These are phyloP conservation scores for Holocentrus rufus DNA, from an alignment of 2,797 vertebrate genomes.

Conservation along the genomic window DNA sequence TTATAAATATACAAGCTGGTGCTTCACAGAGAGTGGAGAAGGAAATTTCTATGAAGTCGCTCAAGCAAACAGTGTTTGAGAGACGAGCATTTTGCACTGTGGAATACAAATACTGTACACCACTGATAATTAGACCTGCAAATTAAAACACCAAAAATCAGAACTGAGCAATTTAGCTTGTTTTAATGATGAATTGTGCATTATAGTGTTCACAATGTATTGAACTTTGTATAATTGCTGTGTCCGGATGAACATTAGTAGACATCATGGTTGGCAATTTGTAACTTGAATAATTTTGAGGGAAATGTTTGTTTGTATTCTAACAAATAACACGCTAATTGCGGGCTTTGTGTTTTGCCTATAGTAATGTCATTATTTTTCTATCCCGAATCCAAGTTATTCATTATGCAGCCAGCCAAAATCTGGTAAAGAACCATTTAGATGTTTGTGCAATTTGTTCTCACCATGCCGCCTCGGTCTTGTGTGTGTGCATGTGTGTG, in stretches of 20 bases:
- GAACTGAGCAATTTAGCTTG: neutral
- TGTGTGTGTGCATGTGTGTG: slow-evolving; percentile 11
- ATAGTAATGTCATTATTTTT: neutral
- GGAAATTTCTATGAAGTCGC: slow-evolving; percentile 33
- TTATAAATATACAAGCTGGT: neutral
- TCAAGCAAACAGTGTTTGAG: slow-evolving; percentile 28
- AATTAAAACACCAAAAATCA: neutral
- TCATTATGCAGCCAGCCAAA: slow-evolving; percentile 6
- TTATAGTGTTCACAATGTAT: neutral
- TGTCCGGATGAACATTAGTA: neutral
- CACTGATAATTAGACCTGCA: slow-evolving; percentile 19
- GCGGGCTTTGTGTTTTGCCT: neutral
- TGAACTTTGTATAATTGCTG: neutral
- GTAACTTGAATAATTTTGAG: neutral
- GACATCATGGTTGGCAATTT: neutral
- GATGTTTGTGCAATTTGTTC: neutral
- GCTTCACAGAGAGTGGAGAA: slow-evolving; percentile 28
- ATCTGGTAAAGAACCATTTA: neutral
- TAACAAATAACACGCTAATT: neutral
- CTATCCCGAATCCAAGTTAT: neutral
- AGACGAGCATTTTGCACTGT: slow-evolving; percentile 4
- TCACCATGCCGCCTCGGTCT: neutral
- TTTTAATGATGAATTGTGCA: neutral
- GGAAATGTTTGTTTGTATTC: neutral
- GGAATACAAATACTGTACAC: slow-evolving; percentile 18